These are phyloP conservation scores for Branchinecta sandiegonensis DNA, from an alignment of 2,888 invertebrate species.

Conservation along the genomic window DNA sequence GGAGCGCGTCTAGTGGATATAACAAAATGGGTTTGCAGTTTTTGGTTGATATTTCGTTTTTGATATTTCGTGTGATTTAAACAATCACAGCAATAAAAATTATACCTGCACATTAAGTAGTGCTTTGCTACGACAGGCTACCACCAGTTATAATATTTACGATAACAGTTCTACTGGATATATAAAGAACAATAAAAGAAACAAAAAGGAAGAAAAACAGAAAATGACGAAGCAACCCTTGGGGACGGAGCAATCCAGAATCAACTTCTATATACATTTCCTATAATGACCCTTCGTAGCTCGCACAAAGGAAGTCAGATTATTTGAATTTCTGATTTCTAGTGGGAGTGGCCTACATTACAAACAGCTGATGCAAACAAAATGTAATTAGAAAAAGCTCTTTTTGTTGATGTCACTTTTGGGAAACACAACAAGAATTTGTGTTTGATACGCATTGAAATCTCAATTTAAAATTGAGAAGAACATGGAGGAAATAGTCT, in stretches of 20 bases:
- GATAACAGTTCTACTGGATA: too few relatives aligned
- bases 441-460: background rate
- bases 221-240: background rate
- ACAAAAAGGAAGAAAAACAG: background rate
- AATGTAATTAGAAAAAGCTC: background rate
- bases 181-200: background rate
- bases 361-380: background rate
- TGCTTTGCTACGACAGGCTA: too few relatives aligned
- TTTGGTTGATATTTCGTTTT: too few relatives aligned
- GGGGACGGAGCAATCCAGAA: background rate
- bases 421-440: too few relatives aligned
- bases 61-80: too few relatives aligned
- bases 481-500: background rate
- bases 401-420: too few relatives aligned
- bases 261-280: background rate
- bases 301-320: constrained; percentile 3
- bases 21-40: too few relatives aligned
- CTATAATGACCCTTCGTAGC: background rate
- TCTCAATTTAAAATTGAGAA: background rate
- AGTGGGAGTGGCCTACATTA: background rate
- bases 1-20: too few relatives aligned
- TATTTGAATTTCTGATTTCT: background rate
- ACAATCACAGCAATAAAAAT: too few relatives aligned
- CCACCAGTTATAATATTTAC: too few relatives aligned
- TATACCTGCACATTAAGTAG: too few relatives aligned